Conservation (phyloP, 2,888 invertebrate genomes). For the Acholoe squamosa region DNA sequence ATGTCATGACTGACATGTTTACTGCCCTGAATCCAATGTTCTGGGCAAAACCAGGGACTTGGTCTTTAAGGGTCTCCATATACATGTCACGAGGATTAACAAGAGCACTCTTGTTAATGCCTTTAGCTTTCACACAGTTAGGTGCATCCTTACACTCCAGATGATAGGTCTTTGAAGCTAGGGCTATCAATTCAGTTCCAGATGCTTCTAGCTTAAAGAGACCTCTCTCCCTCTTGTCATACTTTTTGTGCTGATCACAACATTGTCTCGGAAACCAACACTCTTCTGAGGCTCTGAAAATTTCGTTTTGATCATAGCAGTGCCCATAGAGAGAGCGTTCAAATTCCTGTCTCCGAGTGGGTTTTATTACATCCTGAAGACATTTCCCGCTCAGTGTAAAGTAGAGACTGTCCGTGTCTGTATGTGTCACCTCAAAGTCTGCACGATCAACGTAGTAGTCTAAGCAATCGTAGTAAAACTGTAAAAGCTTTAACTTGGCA, state of each 20-base stretch:
- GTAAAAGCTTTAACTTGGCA: slow-evolving; percentile 69
- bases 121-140: not conserved
- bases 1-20: not conserved
- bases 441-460: slow-evolving; percentile 65
- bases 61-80: not conserved
- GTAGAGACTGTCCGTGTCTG: slow-evolving; percentile 70
- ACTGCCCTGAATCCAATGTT: slow-evolving; percentile 15
- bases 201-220: slow-evolving; percentile 64
- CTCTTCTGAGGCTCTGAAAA: not conserved
- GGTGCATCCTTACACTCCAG: not conserved
- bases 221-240: slow-evolving; percentile 62
- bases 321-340: not conserved
- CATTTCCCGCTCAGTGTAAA: slow-evolving; percentile 9
- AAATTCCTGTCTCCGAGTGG: too few species aligned
- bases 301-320: not conserved
- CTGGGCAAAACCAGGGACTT: not conserved
- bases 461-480: slow-evolving; percentile 66
- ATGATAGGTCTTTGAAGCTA: slow-evolving; percentile 62
- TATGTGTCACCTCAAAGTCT: slow-evolving; percentile 62
- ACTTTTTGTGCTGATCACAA: not conserved
- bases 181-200: slow-evolving; percentile 59
- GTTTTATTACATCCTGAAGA: not conserved
- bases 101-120: not conserved
- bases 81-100: not conserved
- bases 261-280: slow-evolving; percentile 39